Evolutionary conservation across 2,888 invertebrate species (phyloP).

Genomic region (Heliconius ismenius): DNA sequence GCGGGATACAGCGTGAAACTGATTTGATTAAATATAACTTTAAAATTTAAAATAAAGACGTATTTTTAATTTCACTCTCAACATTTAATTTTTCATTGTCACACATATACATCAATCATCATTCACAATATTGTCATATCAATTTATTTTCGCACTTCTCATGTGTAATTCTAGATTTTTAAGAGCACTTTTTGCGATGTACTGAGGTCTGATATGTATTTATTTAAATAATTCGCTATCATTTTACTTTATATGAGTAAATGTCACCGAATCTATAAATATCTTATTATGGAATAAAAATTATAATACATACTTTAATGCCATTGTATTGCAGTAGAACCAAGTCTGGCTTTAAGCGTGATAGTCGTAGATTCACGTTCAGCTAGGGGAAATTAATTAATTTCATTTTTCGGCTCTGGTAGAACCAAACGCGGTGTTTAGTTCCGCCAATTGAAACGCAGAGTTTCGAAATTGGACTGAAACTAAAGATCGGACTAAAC

Average conservation of each 20-base stretch:
- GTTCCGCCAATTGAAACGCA: not conserved
- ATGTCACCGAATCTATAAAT: slow-evolving; percentile 13
- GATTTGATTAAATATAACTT: too few relatives aligned
- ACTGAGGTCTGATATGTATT: slow-evolving; percentile 9
- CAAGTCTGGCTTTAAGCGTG: too few relatives aligned
- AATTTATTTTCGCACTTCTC: slow-evolving; percentile 1
- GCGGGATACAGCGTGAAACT: too few relatives aligned
- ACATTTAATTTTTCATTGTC: too few relatives aligned
- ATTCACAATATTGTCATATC: slow-evolving; percentile 1
- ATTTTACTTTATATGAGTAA: not conserved
- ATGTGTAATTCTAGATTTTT: not conserved
- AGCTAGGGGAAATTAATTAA: not conserved
- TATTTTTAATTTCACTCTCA: too few relatives aligned
- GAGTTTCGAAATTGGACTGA: too few relatives aligned
- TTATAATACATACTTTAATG: not conserved
- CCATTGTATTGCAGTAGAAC: not conserved
- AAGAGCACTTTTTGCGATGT: slow-evolving; percentile 21
- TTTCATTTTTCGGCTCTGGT: not conserved
- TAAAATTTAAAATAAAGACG: too few relatives aligned
- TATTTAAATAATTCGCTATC: not conserved
- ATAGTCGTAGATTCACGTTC: too few relatives aligned
- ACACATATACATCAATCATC: too few relatives aligned
- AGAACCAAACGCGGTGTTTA: not conserved
- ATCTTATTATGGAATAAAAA: not conserved
- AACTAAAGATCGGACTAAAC: too few relatives aligned